A percentile compares a stretch with the other conserved stretches of the same genome.
These are phyloP conservation scores for Patella caerulea DNA, from an alignment of 2,888 invertebrate species.

Conservation along the genomic window DNA sequence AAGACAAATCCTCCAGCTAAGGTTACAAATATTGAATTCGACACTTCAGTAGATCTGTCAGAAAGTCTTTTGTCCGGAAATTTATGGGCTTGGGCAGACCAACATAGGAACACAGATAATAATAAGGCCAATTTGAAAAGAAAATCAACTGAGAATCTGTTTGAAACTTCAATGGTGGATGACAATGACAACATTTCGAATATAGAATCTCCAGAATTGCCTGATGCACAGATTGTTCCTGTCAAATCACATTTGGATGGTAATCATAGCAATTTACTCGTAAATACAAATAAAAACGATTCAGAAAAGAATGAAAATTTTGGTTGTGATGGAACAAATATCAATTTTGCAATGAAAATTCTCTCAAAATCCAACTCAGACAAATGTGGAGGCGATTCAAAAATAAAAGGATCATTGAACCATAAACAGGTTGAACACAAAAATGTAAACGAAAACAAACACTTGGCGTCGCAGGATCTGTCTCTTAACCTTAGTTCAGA, in stretches of 20 bases:
- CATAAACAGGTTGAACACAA: not conserved
- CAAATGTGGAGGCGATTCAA: too few relatives aligned
- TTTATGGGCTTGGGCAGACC: constrained; percentile 32
- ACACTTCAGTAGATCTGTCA: constrained; percentile 29
- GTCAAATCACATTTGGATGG: too few relatives aligned
- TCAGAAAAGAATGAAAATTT: too few relatives aligned
- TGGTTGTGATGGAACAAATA: too few relatives aligned
- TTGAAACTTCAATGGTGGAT: not conserved
- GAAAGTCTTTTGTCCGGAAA: constrained; percentile 39
- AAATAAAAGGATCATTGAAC: not conserved
- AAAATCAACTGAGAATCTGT: constrained; percentile 1
- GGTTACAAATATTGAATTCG: constrained; percentile 7
- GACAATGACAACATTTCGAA: too few relatives aligned
- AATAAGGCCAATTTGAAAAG: not conserved
- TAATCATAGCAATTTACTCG: too few relatives aligned
- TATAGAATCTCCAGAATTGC: too few relatives aligned
- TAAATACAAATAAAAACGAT: too few relatives aligned
- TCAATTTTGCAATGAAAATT: too few relatives aligned
- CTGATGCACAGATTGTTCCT: too few relatives aligned
- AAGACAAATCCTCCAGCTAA: not conserved
- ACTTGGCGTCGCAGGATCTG: not conserved
- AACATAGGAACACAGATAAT: not conserved
- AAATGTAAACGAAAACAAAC: not conserved
- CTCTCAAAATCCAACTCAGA: too few relatives aligned
- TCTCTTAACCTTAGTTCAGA: not conserved